Evolutionary conservation across 2,113 vertebrate genomes (phyloP).

Genomic region (Tachycineta bicolor): DNA sequence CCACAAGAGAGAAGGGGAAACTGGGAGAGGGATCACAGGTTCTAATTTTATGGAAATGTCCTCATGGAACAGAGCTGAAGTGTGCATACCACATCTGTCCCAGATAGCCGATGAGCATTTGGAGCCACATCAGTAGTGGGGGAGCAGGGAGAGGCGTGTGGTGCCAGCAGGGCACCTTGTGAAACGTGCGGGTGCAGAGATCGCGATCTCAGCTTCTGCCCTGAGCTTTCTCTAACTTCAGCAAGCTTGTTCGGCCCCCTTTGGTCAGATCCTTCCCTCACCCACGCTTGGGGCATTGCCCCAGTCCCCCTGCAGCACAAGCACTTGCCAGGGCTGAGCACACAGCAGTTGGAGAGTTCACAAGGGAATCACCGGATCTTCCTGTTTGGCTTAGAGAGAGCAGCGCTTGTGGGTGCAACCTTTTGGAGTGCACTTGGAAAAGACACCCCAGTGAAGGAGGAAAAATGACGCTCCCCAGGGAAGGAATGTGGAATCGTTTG

Average conservation of each 20-base stretch:
- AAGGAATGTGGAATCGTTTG: background rate
- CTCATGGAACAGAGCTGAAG: background rate
- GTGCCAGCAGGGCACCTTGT: background rate
- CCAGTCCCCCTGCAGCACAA: background rate
- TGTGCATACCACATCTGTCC: rapidly evolving
- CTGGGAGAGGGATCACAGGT: background rate
- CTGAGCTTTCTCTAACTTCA: background rate
- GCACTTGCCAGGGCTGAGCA: background rate
- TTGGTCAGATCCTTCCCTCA: background rate
- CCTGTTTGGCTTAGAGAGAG: background rate
- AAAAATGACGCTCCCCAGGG: background rate
- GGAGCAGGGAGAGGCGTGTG: background rate
- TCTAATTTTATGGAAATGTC: background rate
- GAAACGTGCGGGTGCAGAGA: background rate
- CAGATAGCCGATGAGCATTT: background rate
- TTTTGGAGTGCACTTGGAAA: background rate
- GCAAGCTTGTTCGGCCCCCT: background rate
- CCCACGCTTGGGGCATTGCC: background rate
- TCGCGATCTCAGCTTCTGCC: background rate
- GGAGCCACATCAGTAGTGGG: background rate
- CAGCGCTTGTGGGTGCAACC: background rate
- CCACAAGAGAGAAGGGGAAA: background rate
- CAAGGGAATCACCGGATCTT: rapidly evolving
- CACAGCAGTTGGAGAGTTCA: background rate
- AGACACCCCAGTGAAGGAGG: background rate